Base-by-base conservation (phyloP, 1,140 invertebrate genomes). In the Andricus grossulariae region DNA sequence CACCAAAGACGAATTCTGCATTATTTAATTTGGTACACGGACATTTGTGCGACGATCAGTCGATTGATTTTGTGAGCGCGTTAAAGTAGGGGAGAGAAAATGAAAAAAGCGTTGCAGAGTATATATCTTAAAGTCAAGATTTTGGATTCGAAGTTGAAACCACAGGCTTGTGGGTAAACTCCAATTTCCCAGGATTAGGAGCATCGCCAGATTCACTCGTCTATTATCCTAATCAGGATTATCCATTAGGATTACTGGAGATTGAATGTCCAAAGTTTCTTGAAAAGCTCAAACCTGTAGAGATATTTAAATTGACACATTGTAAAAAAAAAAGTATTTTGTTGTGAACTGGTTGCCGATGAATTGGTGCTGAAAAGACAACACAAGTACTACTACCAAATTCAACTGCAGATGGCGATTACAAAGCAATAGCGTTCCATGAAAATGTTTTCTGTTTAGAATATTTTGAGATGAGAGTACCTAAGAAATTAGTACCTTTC, bases 381-480 rank as follows among this genome's bases (percentile, higher is more conserved):
- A n/a, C n/a, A n/a, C n/a, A n/a, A n/a, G n/a, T n/a, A n/a, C n/a
- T n/a, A n/a, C n/a, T n/a, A n/a, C n/a, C n/a, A n/a, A n/a, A n/a
- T n/a, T n/a, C n/a, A n/a, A n/a, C n/a, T n/a, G n/a, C n/a, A n/a
- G n/a, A n/a, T n/a, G n/a, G n/a, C n/a, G n/a, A n/a, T 76, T 45
- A 45, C 76, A 55, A 71, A 7, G 66, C 72, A 8, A 79, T 54
- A 57, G 19, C 45, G 15, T 77, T 83, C 57, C 80, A 80, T 25
- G 57, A 78, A 74, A 80, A 80, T 52, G 70, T 82, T 78, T 74
- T 82, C 6, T 71, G 55, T 45, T 73, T 77, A 21, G 82, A 83
- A 51, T 83, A 80, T 78, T 83, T 83, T 72, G 80, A 82, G 73
- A 82, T 82, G 78, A 71, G 81, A 11, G 76, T 82, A 49, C 81